These are phyloP conservation scores for Plemyria rubiginata DNA, from an alignment of 2,888 invertebrate species.

Conservation along the genomic window DNA sequence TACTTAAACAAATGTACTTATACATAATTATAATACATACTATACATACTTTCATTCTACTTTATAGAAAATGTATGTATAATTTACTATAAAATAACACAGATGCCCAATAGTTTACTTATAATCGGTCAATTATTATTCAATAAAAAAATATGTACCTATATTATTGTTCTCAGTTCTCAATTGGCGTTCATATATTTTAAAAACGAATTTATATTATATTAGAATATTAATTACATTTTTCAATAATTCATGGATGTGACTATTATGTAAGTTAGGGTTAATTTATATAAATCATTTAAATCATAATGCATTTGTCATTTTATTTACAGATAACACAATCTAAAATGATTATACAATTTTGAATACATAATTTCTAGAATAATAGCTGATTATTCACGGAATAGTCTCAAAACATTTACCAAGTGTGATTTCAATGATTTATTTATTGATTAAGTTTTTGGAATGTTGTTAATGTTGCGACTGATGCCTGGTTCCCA, in stretches of 20 bases:
- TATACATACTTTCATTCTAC: neutral
- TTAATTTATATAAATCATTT: constrained; percentile 34
- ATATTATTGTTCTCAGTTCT: constrained; percentile 32
- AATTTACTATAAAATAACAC: constrained; percentile 2
- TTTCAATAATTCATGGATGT: constrained; percentile 59
- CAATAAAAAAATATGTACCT: constrained; percentile 20
- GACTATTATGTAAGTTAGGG: constrained; percentile 55
- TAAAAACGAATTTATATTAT: constrained; percentile 55
- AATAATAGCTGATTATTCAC: neutral
- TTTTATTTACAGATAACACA: too few relatives aligned
- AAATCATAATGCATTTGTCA: constrained; percentile 16
- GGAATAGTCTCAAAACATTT: neutral
- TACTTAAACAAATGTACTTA: neutral
- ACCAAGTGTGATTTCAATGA: constrained; percentile 18
- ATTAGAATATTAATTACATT: constrained; percentile 34
- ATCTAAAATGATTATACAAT: neutral
- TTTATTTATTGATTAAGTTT: constrained; percentile 19
- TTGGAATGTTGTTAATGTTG: constrained; percentile 26
- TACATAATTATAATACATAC: neutral
- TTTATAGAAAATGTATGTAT: neutral
- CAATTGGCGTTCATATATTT: constrained; percentile 41
- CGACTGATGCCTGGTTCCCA: neutral
- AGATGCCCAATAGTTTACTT: neutral
- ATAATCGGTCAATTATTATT: constrained; percentile 29
- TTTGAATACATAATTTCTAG: neutral